These are phyloP conservation scores for Spodoptera litura DNA, from an alignment of 1,140 invertebrate genomes.

Conservation along the genomic window DNA sequence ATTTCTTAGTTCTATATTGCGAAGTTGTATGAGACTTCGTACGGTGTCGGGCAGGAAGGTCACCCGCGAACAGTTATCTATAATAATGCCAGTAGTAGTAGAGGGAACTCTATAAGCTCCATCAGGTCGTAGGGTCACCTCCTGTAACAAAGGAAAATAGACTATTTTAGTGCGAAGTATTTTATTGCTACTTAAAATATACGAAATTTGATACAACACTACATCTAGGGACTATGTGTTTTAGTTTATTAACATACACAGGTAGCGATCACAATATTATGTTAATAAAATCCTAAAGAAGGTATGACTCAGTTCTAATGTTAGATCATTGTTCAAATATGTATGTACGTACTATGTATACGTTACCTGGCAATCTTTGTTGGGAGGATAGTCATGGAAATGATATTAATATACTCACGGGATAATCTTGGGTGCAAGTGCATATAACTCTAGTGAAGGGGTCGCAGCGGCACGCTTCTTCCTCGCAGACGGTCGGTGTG, in stretches of 20 bases:
- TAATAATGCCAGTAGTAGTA: slow-evolving; percentile 84
- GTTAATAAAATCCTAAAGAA: slow-evolving; percentile 10
- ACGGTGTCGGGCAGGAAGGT: slow-evolving; percentile 83
- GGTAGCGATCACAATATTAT: slow-evolving; percentile 16
- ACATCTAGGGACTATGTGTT: too few species aligned
- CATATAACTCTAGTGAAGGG: slow-evolving; percentile 86
- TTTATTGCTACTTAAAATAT: not conserved
- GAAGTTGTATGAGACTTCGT: slow-evolving; percentile 70
- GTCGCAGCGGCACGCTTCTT: slow-evolving; percentile 87
- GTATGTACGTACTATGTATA: too few species aligned
- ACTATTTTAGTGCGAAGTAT: not conserved
- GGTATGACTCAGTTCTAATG: slow-evolving; percentile 8
- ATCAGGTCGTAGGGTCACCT: slow-evolving; percentile 87
- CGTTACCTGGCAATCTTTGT: not conserved
- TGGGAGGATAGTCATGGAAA: not conserved
- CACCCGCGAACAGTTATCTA: slow-evolving; percentile 86
- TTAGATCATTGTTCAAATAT: slow-evolving; percentile 9
- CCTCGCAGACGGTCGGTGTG: slow-evolving; percentile 85
- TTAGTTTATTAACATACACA: slow-evolving; percentile 11
- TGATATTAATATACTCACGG: slow-evolving; percentile 74
- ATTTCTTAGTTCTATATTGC: slow-evolving; percentile 71
- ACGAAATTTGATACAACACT: too few species aligned
- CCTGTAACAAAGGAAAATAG: slow-evolving; percentile 76
- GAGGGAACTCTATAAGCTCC: slow-evolving; percentile 85
- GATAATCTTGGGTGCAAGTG: slow-evolving; percentile 84